Conservation (phyloP, 2,797 vertebrate genomes). For the Microchirus variegatus region DNA sequence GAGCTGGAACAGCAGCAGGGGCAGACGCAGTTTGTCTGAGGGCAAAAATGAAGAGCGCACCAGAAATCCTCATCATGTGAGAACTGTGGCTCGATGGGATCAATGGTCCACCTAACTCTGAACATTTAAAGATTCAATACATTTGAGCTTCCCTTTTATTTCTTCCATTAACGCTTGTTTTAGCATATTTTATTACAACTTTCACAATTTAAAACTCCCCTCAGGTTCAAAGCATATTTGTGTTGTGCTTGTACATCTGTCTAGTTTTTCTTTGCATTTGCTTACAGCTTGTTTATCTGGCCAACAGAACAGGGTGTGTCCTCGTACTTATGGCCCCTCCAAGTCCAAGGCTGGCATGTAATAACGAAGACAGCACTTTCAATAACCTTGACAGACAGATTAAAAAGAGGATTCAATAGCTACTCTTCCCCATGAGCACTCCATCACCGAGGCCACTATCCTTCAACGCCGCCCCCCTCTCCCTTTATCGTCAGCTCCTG, state of each 20-base stretch:
- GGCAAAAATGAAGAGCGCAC: constrained; percentile 30
- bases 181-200: not conserved
- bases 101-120: constrained; percentile 15
- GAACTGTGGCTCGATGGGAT: constrained; percentile 31
- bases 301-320: constrained; percentile 40
- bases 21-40: not conserved
- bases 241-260: constrained; percentile 2
- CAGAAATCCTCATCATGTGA: constrained; percentile 13
- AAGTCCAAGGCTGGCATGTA: constrained; percentile 74
- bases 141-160: not conserved
- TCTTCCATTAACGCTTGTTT: not conserved
- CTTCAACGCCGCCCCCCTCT: constrained; percentile 65
- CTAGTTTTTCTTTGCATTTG: constrained; percentile 19
- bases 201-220: too few relatives aligned
- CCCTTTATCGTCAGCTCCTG: constrained; percentile 73
- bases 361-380: constrained; percentile 81
- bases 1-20: constrained; percentile 13
- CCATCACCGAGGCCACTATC: constrained; percentile 71
- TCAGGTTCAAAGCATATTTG: not conserved
- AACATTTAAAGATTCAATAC: constrained; percentile 17
- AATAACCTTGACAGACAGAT: constrained; percentile 83
- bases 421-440: constrained; percentile 74
- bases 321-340: constrained; percentile 59
- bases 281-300: constrained; percentile 47
- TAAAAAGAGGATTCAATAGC: constrained; percentile 81